Conservation (phyloP, 2,113 vertebrate genomes). For the Leuciscus idus region DNA sequence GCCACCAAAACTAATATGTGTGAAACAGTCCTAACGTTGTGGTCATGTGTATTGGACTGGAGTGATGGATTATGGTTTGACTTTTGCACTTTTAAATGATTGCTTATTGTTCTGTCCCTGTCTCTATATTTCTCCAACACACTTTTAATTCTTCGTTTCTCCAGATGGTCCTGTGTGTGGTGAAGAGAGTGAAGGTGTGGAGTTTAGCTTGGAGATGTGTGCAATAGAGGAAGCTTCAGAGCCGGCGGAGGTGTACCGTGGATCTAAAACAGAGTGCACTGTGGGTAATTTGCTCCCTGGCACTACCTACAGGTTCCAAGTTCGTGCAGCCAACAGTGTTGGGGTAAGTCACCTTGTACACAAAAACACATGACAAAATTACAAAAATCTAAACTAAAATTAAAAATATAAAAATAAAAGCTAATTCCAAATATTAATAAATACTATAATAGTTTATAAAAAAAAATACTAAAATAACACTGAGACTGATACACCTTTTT, state of each 20-base stretch:
- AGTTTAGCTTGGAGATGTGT: conserved; percentile 92
- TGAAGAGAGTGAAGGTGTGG: conserved; percentile 79
- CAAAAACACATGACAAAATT: background rate
- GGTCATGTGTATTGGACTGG: background rate
- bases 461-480: background rate
- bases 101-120: background rate
- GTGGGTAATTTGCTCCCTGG: conserved; percentile 90
- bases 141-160: background rate
- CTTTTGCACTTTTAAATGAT: background rate
- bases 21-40: background rate
- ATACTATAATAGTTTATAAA: background rate
- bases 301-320: conserved; percentile 85
- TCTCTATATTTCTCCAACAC: background rate
- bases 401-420: background rate
- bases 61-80: background rate
- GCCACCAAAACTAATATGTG: background rate
- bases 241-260: conserved; percentile 84
- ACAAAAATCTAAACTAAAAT: background rate
- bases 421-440: background rate
- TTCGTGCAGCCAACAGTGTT: conserved; percentile 89
- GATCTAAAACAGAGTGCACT: conserved; percentile 87
- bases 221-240: conserved; percentile 64
- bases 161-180: conserved; percentile 73
- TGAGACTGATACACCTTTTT: too few species aligned
- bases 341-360: conserved; percentile 81